phyloP scores from a whole-genome alignment of 2,797 vertebrate genomes.

The Enteromius paludinosus region DNA sequence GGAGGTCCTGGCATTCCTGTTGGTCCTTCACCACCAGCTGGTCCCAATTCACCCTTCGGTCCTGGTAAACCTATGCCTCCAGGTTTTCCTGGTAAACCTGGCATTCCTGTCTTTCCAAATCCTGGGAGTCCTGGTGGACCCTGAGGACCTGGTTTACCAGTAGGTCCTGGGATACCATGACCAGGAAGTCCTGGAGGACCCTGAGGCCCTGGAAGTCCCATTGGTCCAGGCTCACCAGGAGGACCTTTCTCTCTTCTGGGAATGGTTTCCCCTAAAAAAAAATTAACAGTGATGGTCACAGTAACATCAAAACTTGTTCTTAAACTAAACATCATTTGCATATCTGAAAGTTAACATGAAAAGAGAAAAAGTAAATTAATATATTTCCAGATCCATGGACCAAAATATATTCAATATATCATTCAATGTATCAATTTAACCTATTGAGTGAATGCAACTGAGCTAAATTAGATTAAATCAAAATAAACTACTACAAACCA shows the following conservation, averaged over 20 bases:
- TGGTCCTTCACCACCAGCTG: conserved; percentile 83
- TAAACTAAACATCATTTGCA: neutral
- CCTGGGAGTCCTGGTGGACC: conserved; percentile 89
- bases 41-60: conserved; percentile 88
- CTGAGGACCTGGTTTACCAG: conserved; percentile 88
- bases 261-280: conserved; percentile 72
- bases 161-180: conserved; percentile 86
- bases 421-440: neutral
- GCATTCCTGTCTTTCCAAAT: conserved; percentile 93
- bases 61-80: conserved; percentile 88
- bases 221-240: conserved; percentile 81
- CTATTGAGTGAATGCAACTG: neutral
- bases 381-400: neutral
- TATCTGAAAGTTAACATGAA: neutral
- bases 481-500: neutral
- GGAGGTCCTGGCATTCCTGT: conserved; percentile 88
- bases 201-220: conserved; percentile 82
- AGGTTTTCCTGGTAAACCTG: conserved; percentile 93
- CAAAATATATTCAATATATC: neutral
- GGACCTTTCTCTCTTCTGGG: conserved; percentile 84
- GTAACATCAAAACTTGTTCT: neutral
- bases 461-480: neutral
- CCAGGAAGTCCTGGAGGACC: conserved; percentile 89
- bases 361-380: neutral
- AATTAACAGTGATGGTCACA: neutral